These are phyloP conservation scores for Sylvilagus bachmani DNA, from an alignment of 2,113 vertebrate genomes.

Conservation along the genomic window DNA sequence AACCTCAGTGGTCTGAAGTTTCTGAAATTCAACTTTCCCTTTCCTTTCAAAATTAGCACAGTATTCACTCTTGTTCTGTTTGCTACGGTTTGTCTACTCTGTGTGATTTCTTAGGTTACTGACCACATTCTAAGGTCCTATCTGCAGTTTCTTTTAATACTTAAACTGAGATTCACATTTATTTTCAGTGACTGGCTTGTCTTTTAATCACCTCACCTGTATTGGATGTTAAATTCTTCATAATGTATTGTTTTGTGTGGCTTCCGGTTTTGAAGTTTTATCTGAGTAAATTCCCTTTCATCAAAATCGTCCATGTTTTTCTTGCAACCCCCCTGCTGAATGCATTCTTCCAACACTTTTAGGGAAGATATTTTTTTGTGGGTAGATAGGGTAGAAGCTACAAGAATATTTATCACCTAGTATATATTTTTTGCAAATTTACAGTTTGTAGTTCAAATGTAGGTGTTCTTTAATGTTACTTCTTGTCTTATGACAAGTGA, in stretches of 20 bases:
- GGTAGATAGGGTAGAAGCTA: too few relatives aligned
- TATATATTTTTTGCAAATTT: background rate
- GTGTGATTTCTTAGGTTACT: slow-evolving; percentile 9
- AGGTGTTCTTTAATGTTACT: background rate
- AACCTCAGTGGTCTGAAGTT: slow-evolving; percentile 5
- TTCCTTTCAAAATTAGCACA: slow-evolving; percentile 20
- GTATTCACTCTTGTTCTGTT: background rate
- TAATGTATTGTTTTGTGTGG: background rate
- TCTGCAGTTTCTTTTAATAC: slow-evolving; percentile 3
- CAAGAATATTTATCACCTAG: background rate
- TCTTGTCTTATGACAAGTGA: background rate
- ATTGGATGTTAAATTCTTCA: background rate
- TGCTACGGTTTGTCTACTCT: background rate
- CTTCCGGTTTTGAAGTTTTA: background rate
- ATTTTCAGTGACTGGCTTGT: background rate
- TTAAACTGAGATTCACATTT: background rate
- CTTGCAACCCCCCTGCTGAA: background rate
- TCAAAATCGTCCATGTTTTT: background rate
- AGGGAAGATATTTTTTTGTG: background rate
- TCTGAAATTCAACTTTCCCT: background rate
- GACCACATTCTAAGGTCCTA: background rate
- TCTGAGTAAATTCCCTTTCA: background rate
- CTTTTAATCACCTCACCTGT: background rate
- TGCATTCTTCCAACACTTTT: background rate
- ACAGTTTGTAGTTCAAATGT: slow-evolving; percentile 4